Evolutionary conservation across 2,113 vertebrate genomes (phyloP).

Genomic region (Pollimyrus isidori): DNA sequence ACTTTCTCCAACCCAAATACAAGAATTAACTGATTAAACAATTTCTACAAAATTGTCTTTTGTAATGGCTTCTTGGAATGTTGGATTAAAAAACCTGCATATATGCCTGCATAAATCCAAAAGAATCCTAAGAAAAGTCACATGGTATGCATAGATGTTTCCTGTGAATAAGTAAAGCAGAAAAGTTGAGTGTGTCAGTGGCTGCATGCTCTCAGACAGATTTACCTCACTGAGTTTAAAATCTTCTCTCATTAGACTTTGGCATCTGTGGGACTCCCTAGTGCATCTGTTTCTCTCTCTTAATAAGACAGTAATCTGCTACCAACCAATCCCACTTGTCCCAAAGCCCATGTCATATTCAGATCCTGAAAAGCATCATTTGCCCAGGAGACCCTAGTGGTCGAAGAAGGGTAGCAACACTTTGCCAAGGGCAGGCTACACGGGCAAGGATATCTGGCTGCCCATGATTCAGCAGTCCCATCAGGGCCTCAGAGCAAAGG

Average conservation of each 20-base stretch:
- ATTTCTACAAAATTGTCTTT: slow-evolving; percentile 7
- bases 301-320: neutral
- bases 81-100: neutral
- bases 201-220: neutral
- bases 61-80: neutral
- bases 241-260: neutral
- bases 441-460: neutral
- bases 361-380: neutral
- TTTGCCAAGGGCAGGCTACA: neutral
- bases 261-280: neutral
- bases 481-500: neutral
- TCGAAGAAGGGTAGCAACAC: neutral
- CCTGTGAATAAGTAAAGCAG: neutral
- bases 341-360: neutral
- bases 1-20: neutral
- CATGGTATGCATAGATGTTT: neutral
- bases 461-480: neutral
- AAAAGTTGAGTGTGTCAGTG: neutral
- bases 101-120: neutral
- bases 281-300: neutral
- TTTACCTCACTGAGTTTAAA: neutral
- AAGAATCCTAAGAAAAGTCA: neutral
- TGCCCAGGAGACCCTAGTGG: neutral
- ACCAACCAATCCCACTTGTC: neutral
- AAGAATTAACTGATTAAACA: neutral